Evolutionary conservation across 2,888 invertebrate species (phyloP), one percentile per base, ranked within the genome.

Genomic region (Neuroscelio doddi): DNA sequence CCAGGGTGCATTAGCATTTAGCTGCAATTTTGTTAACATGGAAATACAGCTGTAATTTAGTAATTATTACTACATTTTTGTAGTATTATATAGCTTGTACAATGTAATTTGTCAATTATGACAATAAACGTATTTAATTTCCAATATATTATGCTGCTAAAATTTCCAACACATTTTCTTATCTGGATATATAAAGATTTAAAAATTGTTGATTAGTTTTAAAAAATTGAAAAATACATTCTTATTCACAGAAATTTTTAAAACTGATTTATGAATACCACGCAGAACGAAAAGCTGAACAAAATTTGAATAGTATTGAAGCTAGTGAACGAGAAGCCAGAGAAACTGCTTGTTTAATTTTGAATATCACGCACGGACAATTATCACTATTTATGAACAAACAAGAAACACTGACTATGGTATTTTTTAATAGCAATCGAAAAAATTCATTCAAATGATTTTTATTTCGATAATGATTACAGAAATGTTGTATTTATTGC

Each of bases 281-380:
- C 24, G 49, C 32, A 5, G 64, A 68, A 10, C 42, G 52, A 14
- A 57, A 24, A 50, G 61, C 41, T 30, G 55, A 34, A 30, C 42
- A 45, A 17, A 44, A 51, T n/a, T 45, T 65, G 17, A 65, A 47
- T 53, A 53, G 50, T 45, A 64, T 59, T 27, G 76, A 73, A 49
- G 58, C 69, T 1, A 70, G 75, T 30, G 73, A 75, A 53, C 68
- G 61, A 10, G 77, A 77, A 49, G 74, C 74, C 10, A 69, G 70
- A 9, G 64, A 73, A 56, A 72, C 73, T n/a, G 75, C 74, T 1
- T 75, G 76, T 21, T 58, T 66, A 39, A 77, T 77, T 64, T 69
- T 77, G 24, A 76, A 77, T 21, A 74, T 77, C 52, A 74, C 77
- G n/a, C 76, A 72, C 1, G 64, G 64, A 14, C 67, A 77, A 51